Percentiles rank a stretch among this genome's conserved stretches.
These are phyloP conservation scores for Chironomus tentans DNA, from an alignment of 2,888 invertebrate species.

Conservation along the genomic window DNA sequence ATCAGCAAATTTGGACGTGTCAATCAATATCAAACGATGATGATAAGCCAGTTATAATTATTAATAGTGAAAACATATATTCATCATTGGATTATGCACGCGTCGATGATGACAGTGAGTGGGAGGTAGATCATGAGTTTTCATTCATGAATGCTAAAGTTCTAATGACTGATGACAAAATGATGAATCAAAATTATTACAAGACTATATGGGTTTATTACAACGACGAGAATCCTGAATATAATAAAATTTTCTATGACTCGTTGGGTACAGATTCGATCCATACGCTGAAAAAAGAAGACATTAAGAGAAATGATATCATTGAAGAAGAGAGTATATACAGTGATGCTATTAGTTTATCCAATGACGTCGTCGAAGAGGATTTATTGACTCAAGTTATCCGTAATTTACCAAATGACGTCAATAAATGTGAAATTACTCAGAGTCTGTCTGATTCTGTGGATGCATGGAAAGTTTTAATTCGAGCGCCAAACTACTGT, in stretches of 20 bases:
- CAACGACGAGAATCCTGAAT: constrained; percentile 35
- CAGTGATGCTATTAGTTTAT: too few species aligned
- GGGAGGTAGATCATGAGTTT: constrained; percentile 22
- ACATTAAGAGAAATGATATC: too few species aligned
- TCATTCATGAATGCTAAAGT: not conserved
- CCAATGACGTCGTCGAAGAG: too few species aligned
- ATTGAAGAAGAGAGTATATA: too few species aligned
- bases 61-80: constrained; percentile 12
- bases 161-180: not conserved
- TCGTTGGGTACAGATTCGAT: constrained; percentile 29
- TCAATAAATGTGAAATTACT: too few species aligned
- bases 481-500: constrained; percentile 37
- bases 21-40: constrained; percentile 32
- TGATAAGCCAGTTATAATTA: not conserved
- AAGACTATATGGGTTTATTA: constrained; percentile 38
- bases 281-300: too few species aligned
- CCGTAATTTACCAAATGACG: too few species aligned
- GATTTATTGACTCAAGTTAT: too few species aligned
- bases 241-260: constrained; percentile 39
- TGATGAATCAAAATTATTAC: constrained; percentile 6
- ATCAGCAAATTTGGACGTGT: constrained; percentile 40
- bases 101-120: constrained; percentile 2
- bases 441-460: constrained; percentile 33
- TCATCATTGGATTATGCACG: not conserved
- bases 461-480: constrained; percentile 39